These are phyloP conservation scores for Sebastes minor DNA, from an alignment of 2,797 vertebrate species.

Conservation along the genomic window DNA sequence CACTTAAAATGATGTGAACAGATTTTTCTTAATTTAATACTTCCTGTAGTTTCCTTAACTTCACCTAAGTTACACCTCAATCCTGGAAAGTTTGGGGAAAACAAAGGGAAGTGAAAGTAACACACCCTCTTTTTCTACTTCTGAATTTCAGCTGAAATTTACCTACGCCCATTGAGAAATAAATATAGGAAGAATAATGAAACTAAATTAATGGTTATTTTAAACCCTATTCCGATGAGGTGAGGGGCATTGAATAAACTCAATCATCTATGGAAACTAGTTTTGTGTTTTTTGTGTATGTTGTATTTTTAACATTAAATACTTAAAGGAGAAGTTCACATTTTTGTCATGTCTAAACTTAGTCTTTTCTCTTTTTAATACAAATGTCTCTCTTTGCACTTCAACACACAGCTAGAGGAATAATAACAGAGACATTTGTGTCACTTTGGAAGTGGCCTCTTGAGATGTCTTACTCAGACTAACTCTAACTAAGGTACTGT, in stretches of 20 bases:
- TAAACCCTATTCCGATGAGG: not conserved
- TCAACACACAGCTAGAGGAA: not conserved
- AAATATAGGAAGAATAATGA: not conserved
- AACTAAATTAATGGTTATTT: not conserved
- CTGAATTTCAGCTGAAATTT: not conserved
- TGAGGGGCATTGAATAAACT: not conserved
- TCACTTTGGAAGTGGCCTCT: not conserved
- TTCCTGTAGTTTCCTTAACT: not conserved
- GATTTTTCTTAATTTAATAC: not conserved
- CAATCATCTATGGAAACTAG: not conserved
- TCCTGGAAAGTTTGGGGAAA: not conserved
- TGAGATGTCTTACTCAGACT: not conserved
- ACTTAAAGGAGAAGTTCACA: not conserved
- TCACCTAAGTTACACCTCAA: not conserved
- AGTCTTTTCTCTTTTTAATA: not conserved
- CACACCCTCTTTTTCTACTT: not conserved
- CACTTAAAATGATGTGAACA: not conserved
- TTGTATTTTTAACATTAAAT: not conserved
- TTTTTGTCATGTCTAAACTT: not conserved
- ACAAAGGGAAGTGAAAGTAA: conserved; percentile 22
- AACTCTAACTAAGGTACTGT: not conserved
- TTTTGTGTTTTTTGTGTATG: not conserved
- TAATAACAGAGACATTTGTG: not conserved
- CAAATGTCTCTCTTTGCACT: not conserved
- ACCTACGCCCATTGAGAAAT: not conserved